Evolutionary conservation across 2,113 vertebrate species (phyloP), one percentile per base, ranked within the genome.

Genomic region (Trinectes maculatus): DNA sequence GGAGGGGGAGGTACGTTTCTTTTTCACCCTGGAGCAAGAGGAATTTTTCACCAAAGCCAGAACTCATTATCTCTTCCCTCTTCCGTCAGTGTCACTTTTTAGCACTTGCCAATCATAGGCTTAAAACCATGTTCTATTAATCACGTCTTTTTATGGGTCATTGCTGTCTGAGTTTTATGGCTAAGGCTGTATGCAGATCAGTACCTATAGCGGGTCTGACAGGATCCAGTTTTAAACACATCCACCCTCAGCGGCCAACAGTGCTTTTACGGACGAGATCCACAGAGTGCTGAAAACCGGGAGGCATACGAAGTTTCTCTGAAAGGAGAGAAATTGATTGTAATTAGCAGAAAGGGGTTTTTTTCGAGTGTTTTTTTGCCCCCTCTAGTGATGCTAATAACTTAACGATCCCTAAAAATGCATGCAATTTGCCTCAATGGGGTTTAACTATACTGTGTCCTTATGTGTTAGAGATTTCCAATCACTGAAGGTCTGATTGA

Each of bases 301-400:
- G 87, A 87, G 79, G 75, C 72, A 55, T 74, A 66, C 54, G 39
- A 88, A 88, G 77, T 83, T 85, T 82, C 65, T 72, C 70, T 84
- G 76, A 88, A 87, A 87, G 55, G 82, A 53, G n/a, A 68, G 25
- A 73, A 86, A 91, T 91, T 89, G 89, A 90, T 85, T 87, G 87
- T 80, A 89, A 87, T 90, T 89, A 83, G 52, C 64, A 42, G 46
- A 84, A 71, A 83, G 61, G 64, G 76, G 13, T n/a, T 85, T 76
- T 13, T 84, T 84, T 83, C 67, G 79, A 84, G 81, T 89, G 85
- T 87, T 88, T 87, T 85, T 85, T 70, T 80, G 74, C 85, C 87
- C 90, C 90, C 86, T 89, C 86, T 79, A 74, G 90, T 85, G 87
- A 85, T 75, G 89, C 74, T 90, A 89, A 91, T 89, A 87, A 85